A percentile compares a stretch with the other conserved stretches of the same genome.
These are phyloP conservation scores for Reinhardtius hippoglossoides DNA, from an alignment of 2,113 vertebrate genomes.

Conservation along the genomic window DNA sequence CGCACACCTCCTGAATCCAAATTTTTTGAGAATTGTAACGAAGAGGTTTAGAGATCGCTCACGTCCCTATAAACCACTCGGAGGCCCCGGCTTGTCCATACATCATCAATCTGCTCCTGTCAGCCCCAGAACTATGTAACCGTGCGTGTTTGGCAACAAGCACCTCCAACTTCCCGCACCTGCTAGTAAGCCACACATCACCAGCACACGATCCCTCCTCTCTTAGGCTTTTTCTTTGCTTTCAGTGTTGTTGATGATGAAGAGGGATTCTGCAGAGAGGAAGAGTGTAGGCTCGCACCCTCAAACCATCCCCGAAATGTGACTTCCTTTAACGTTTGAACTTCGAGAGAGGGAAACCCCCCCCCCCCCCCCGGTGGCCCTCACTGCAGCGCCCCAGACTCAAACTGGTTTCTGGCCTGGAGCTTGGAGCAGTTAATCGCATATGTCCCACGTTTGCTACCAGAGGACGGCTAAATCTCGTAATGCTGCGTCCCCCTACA, in stretches of 20 bases:
- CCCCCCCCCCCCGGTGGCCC: constrained; percentile 2
- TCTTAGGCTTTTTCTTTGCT: constrained; percentile 21
- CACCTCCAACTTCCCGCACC: constrained; percentile 38
- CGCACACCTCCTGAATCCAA: constrained; percentile 38
- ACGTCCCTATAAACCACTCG: constrained; percentile 49
- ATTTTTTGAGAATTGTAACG: constrained; percentile 37
- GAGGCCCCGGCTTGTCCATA: constrained; percentile 39
- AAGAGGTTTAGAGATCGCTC: constrained; percentile 41
- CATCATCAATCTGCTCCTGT: constrained; percentile 31
- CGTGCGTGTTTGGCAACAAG: constrained; percentile 46
- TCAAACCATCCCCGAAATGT: constrained; percentile 50
- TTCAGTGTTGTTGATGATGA: constrained; percentile 23
- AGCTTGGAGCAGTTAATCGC: constrained; percentile 35
- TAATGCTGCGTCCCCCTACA: constrained; percentile 45
- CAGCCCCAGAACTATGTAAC: constrained; percentile 35
- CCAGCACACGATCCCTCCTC: constrained; percentile 57
- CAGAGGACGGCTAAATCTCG: constrained; percentile 42
- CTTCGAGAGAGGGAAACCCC: constrained; percentile 9
- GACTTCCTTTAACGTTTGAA: constrained; percentile 48
- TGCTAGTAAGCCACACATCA: constrained; percentile 59
- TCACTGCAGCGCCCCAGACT: background rate
- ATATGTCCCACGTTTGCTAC: constrained; percentile 19
- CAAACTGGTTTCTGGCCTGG: constrained; percentile 19
- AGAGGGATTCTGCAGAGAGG: constrained; percentile 17
- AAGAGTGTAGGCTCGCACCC: constrained; percentile 4